phyloP scores from a whole-genome alignment of 2,888 invertebrate species.

The Pachydiplax longipennis region DNA sequence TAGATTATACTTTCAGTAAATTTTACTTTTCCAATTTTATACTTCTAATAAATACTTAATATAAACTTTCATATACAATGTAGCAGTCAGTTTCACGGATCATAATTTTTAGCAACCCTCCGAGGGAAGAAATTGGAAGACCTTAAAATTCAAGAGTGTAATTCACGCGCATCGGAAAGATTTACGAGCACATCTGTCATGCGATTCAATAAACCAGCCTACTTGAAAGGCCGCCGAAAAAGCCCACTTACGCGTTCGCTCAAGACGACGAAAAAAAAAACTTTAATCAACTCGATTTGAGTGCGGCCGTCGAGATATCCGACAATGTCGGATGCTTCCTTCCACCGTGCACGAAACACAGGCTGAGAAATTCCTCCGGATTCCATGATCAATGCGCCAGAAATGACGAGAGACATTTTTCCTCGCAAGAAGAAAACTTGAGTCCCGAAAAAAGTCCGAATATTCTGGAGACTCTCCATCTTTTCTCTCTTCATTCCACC shows the following conservation, averaged over 20 bases:
- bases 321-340: neutral
- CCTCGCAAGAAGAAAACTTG: neutral
- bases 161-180: no score
- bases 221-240: neutral
- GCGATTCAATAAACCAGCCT: neutral
- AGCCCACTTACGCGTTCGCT: neutral
- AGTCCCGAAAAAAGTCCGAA: neutral
- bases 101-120: no score
- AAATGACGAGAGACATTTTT: neutral
- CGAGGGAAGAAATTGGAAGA: no score
- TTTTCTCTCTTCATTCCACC: neutral
- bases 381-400: neutral
- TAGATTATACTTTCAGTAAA: no score
- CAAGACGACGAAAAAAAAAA: neutral
- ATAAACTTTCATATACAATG: no score
- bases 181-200: no score
- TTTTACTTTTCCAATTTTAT: no score
- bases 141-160: no score
- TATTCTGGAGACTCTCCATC: neutral
- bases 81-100: no score
- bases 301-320: neutral
- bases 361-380: neutral
- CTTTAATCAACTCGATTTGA: neutral
- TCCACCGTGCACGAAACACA: neutral
- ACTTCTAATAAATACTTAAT: no score